Conservation (phyloP, 2,797 vertebrate genomes). For the Schizopygopsis malacanthus region DNA sequence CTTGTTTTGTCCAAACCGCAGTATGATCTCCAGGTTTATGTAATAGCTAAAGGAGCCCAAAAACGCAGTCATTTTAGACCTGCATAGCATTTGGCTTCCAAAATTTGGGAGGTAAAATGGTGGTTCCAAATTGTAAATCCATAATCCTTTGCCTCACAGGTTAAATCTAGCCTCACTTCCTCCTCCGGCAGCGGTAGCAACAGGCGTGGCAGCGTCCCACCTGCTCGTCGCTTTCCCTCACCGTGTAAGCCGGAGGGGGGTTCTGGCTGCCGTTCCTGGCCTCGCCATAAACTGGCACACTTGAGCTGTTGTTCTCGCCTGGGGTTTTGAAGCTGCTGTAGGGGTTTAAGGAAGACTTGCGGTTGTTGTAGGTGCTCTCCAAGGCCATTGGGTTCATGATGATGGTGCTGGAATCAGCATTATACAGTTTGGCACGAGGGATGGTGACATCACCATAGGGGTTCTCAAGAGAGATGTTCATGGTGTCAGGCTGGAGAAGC, state of each 20-base stretch:
- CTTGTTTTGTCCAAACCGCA: neutral
- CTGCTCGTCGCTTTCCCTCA: conserved; percentile 65
- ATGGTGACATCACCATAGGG: conserved; percentile 84
- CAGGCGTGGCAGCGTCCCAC: conserved; percentile 69
- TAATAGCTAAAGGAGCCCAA: neutral
- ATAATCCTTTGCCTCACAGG: neutral
- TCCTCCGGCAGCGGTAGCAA: conserved; percentile 73
- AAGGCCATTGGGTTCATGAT: conserved; percentile 77
- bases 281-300: conserved; percentile 54
- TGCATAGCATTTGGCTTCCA: neutral
- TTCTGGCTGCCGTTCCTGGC: conserved; percentile 52
- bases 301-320: conserved; percentile 35
- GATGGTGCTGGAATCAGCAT: conserved; percentile 60
- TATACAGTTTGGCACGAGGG: conserved; percentile 82
- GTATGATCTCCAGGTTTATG: neutral
- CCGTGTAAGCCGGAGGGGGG: conserved; percentile 57
- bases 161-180: conserved; percentile 64
- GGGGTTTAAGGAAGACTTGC: conserved; percentile 61
- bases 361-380: conserved; percentile 44
- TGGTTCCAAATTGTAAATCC: conserved; percentile 13
- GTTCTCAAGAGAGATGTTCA: conserved; percentile 78
- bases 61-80: conserved; percentile 17
- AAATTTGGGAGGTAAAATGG: neutral
- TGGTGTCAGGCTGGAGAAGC: conserved; percentile 51
- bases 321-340: conserved; percentile 64